Conservation (phyloP, 2,888 invertebrate species). For the Stomorhina lunata region DNA sequence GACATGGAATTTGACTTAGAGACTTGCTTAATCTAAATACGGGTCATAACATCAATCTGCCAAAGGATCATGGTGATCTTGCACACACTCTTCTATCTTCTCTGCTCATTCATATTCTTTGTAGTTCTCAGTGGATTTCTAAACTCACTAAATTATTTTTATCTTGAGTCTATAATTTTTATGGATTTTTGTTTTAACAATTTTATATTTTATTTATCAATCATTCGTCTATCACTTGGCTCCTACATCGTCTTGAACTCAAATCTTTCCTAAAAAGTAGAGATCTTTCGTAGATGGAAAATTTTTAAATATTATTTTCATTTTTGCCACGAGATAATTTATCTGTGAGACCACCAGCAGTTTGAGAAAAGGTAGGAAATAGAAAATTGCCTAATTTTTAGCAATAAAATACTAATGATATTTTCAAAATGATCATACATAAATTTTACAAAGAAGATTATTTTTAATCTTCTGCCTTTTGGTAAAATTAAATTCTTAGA, state of each 20-base stretch:
- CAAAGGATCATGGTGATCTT: neutral
- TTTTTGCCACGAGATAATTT: neutral
- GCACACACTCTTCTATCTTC: neutral
- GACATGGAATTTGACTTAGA: slow-evolving; percentile 19
- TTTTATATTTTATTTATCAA: neutral
- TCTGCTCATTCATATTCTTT: slow-evolving; percentile 8
- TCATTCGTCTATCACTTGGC: neutral
- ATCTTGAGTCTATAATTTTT: neutral
- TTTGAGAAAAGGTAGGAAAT: neutral
- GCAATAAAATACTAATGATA: slow-evolving; percentile 24
- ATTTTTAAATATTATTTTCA: neutral
- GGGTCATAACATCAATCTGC: slow-evolving; percentile 13
- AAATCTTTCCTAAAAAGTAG: neutral
- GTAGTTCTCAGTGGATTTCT: neutral
- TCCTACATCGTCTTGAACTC: neutral
- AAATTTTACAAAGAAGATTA: neutral
- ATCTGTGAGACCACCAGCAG: slow-evolving; percentile 25
- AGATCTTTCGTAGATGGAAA: slow-evolving; percentile 4
- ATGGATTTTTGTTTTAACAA: neutral
- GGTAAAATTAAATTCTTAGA: too few relatives aligned
- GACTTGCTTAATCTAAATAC: slow-evolving; percentile 56
- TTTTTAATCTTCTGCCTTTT: too few relatives aligned
- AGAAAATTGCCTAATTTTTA: neutral
- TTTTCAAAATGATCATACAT: neutral
- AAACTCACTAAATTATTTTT: slow-evolving; percentile 27